Base-by-base conservation (phyloP, 1,140 invertebrate species). In the Apis mellifera region DNA sequence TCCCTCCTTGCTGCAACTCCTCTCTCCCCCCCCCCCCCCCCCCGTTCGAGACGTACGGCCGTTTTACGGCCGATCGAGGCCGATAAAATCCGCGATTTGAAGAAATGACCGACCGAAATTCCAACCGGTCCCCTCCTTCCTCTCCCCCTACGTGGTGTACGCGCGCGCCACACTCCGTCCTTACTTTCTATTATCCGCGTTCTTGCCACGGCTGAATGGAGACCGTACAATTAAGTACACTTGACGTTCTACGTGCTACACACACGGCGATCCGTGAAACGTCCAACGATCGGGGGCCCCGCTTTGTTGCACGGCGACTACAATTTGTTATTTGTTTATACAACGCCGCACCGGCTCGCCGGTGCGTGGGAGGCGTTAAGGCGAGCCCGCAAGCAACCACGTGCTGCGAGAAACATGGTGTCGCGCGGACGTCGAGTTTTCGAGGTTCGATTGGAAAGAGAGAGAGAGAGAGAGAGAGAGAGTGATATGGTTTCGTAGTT, bases 171-270 rank as follows among this genome's bases (percentile, higher is more conserved):
- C 32, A 42, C 32, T 42, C 23, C 11, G 73, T 76, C 79, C 32
- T 82, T 60, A 68, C 79, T 82, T 82, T 82, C 79, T 76, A 82
- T 57, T 76, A 76, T 69, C 72, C 79, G 73, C 72, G 72, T 68
- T 76, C 79, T 54, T 59, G 79, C 79, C 79, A 82, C 64, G 73
- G 64, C 48, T 82, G 55, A 82, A 82, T 60, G 79, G 79, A 76
- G 79, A 76, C 72, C 79, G 79, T 69, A 50, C 79, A 82, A 82
- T 82, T 82, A 82, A 82, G 54, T 75, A 76, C 79, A 76, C 79
- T 76, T 76, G 79, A 82, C 73, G 79, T 76, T 59, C n/a, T n/a
- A n/a, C 32, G 73, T 59, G 69, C 79, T 59, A 76, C 79, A 76
- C 72, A 23, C 15, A n/a, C n/a, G n/a, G n/a, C 78, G 71, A 66